These are phyloP conservation scores for Tachina grossa DNA, from an alignment of 2,888 invertebrate genomes.

Conservation along the genomic window DNA sequence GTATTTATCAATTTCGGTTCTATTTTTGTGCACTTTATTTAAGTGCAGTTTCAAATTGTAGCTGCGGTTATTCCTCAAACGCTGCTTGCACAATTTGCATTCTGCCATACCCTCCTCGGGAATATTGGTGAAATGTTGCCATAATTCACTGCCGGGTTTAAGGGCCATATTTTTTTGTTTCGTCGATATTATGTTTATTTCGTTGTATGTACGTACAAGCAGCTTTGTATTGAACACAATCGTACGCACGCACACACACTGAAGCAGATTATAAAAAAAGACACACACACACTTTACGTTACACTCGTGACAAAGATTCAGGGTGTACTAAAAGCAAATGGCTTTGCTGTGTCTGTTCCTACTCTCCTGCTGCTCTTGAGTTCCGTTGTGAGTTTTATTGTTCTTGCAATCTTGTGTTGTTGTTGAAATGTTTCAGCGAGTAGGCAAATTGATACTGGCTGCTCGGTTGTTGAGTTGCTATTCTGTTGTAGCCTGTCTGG, in stretches of 20 bases:
- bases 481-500: too few relatives aligned
- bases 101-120: slow-evolving; percentile 50
- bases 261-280: too few relatives aligned
- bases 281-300: background rate
- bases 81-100: slow-evolving; percentile 56
- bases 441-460: too few relatives aligned
- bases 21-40: slow-evolving; percentile 43
- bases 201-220: too few relatives aligned
- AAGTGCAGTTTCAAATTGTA: slow-evolving; percentile 55
- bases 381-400: background rate
- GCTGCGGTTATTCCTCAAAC: slow-evolving; percentile 51
- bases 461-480: too few relatives aligned
- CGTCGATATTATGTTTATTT: background rate
- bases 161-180: slow-evolving; percentile 47
- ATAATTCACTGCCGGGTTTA: slow-evolving; percentile 29
- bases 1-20: slow-evolving; percentile 32
- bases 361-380: slow-evolving; percentile 43
- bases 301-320: slow-evolving; percentile 6
- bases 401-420: background rate
- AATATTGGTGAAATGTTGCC: slow-evolving; percentile 54
- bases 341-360: background rate
- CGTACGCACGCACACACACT: too few relatives aligned
- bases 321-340: slow-evolving; percentile 23
- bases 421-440: too few relatives aligned
- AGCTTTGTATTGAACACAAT: too few relatives aligned